These are phyloP conservation scores for Lepus europaeus DNA, from an alignment of 2,113 vertebrate genomes.

Conservation along the genomic window DNA sequence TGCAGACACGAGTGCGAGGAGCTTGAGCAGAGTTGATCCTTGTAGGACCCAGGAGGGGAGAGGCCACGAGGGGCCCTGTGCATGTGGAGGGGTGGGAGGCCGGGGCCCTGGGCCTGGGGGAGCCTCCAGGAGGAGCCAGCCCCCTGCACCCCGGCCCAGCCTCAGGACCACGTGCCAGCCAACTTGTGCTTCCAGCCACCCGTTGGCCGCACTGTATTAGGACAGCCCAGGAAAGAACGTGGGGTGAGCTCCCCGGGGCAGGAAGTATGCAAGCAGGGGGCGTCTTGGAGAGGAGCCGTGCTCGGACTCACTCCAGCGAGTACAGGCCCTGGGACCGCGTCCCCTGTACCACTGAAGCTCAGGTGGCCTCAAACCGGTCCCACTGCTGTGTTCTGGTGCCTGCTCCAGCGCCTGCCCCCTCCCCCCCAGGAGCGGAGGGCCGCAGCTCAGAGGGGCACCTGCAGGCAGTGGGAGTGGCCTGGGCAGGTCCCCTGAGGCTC, in stretches of 20 bases:
- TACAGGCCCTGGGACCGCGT: neutral
- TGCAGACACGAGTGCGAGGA: no score
- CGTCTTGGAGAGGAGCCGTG: neutral
- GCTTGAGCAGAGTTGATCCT: no score
- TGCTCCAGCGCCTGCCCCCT: neutral
- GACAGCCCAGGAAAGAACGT: neutral
- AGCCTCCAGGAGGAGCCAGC: no score
- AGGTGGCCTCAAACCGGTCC: no score
- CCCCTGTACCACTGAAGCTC: neutral
- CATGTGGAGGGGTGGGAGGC: neutral
- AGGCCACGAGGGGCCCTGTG: neutral
- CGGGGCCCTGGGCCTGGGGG: neutral
- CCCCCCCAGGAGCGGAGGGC: no score
- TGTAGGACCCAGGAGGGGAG: neutral
- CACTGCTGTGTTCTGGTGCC: neutral
- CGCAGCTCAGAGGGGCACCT: no score
- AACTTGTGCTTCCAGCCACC: no score
- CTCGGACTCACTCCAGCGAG: neutral
- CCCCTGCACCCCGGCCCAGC: no score
- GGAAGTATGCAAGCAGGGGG: neutral
- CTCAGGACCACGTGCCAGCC: neutral
- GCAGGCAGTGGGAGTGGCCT: no score
- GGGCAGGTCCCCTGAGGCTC: no score
- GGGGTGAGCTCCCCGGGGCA: neutral
- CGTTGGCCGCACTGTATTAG: neutral